A percentile compares a stretch with the other conserved stretches of the same genome.
phyloP scores from a whole-genome alignment of 2,888 invertebrate species.

The Orthosia gothica region DNA sequence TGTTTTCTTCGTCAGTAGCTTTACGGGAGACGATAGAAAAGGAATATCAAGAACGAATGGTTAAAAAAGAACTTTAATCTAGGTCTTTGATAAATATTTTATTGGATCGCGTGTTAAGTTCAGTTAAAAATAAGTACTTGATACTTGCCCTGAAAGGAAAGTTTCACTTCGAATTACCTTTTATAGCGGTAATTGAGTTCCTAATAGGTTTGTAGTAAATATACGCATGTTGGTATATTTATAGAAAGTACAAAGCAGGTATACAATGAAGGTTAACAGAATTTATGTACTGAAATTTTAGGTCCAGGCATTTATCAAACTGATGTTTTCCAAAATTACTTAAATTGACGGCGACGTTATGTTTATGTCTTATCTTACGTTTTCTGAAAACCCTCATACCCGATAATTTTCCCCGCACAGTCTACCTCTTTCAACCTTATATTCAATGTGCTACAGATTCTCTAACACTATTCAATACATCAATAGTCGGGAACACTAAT shows the following conservation, averaged over 20 bases:
- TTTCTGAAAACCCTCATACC: too few species aligned
- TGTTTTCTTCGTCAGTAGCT: not conserved
- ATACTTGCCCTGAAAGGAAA: not conserved
- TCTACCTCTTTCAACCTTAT: not conserved
- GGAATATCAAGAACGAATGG: not conserved
- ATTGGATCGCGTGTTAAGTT: not conserved
- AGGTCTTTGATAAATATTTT: conserved; percentile 1
- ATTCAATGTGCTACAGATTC: conserved; percentile 21
- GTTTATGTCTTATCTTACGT: too few species aligned
- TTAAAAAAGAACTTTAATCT: not conserved
- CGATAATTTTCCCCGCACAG: not conserved
- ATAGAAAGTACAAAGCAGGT: too few species aligned
- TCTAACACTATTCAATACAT: conserved; percentile 35
- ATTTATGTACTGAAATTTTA: too few species aligned
- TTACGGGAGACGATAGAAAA: not conserved
- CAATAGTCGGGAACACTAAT: conserved; percentile 48
- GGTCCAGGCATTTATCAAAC: too few species aligned
- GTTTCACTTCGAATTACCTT: not conserved
- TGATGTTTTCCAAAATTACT: too few species aligned
- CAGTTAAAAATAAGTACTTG: not conserved
- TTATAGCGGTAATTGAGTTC: not conserved
- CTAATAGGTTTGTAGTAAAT: too few species aligned
- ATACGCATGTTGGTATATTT: too few species aligned
- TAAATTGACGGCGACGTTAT: too few species aligned
- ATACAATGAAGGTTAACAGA: too few species aligned